Base-by-base conservation (phyloP, 2,113 vertebrate genomes). In the Corythoichthys intestinalis region DNA sequence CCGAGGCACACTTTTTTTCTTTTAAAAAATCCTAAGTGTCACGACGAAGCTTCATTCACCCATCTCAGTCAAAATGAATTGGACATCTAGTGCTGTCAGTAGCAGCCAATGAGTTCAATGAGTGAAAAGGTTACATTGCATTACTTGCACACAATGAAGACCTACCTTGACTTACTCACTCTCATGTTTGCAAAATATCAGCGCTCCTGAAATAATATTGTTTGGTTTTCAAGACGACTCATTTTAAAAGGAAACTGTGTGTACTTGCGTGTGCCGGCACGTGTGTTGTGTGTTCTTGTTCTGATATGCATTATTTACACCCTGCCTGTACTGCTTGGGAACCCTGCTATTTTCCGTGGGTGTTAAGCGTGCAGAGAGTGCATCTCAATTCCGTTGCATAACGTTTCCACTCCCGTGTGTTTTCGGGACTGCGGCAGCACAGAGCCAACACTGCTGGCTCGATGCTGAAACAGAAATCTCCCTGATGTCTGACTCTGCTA, bases 261-360 rank as follows among this genome's bases (percentile, higher is more conserved):
- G 35, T 66, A 46, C 49, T 47, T 8, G 28, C 15, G 61, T 47
- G 61, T 64, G 44, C 11, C 11, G n/a, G 60, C 10, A 4, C 10
- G 48, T 50, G 13, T 12, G 10, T 12, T 66, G 20, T 66, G 38
- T 64, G 28, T 66, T 67, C 4, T 14, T 52, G 39, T 67, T 66
- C 74, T 80, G 72, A 68, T 71, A 74, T 83, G 72, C 74, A 85
- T 83, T 81, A 85, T 79, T 85, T 72, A 74, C 72, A 81, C 77
- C 49, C 82, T 83, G 80, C 80, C 79, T 61, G 79, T 49, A 6
- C 60, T 80, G 71, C 78, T 63, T n/a, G 49, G 65, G 69, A 80
- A 77, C 74, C 76, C 74, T 83, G 82, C 77, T 86, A 76, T 85
- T 83, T 83, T 83, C 76, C 17, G 81, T 83, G 74, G 75, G 74